Conservation (phyloP, 35 echinoderm and acorn worm genomes). For the Eucidaris tribuloides region DNA sequence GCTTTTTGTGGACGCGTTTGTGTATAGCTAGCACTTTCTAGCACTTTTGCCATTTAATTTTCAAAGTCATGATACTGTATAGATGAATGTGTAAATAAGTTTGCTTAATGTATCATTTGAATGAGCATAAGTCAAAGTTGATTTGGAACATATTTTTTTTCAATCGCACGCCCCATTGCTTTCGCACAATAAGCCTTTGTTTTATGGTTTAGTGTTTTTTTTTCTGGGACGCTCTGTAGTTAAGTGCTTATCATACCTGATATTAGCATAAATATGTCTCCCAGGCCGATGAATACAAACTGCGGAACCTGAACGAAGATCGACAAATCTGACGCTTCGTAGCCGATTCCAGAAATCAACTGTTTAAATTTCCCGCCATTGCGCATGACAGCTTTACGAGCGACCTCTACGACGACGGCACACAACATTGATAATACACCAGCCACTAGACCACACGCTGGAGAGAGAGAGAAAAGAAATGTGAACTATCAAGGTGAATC, state of each 20-base stretch:
- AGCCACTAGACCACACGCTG: conserved; percentile 70
- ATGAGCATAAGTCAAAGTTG: neutral
- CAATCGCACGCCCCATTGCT: no score
- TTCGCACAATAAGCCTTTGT: neutral
- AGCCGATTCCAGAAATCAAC: conserved; percentile 28
- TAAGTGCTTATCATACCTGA: conserved; percentile 14
- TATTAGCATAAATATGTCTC: conserved; percentile 14
- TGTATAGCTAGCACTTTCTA: no score
- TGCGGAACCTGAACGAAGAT: conserved; percentile 88
- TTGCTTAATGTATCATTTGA: neutral
- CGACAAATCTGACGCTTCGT: conserved; percentile 63
- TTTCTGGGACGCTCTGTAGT: neutral
- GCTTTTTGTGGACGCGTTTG: no score
- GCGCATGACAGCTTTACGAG: conserved; percentile 49
- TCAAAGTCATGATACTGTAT: no score
- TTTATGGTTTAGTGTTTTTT: neutral
- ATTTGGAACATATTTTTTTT: no score
- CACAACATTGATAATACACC: conserved; percentile 39
- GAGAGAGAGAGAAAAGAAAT: neutral
- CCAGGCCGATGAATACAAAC: conserved; percentile 57
- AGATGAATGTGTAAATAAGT: neutral
- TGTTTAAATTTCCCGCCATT: conserved; percentile 37
- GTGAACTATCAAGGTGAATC: neutral
- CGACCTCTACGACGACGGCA: conserved; percentile 62
- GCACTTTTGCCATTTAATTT: no score